Evolutionary conservation across 2,888 invertebrate genomes (phyloP).

Genomic region (Lasioglossum morio): DNA sequence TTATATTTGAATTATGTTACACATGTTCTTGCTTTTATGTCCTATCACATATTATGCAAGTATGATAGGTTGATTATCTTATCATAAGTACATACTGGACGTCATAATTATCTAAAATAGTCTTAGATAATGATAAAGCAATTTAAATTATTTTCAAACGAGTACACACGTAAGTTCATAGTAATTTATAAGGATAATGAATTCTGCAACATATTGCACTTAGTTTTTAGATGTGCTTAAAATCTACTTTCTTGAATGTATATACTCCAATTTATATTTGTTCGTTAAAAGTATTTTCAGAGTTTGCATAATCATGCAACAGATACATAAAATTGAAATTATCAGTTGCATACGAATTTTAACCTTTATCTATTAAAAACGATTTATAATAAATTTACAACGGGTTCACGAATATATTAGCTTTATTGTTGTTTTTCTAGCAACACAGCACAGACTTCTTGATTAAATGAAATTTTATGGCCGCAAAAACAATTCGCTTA

Average conservation of each 20-base stretch:
- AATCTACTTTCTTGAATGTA: neutral
- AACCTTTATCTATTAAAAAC: neutral
- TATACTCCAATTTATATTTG: neutral
- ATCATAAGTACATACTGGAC: neutral
- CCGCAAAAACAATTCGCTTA: neutral
- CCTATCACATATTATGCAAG: neutral
- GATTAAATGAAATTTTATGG: neutral
- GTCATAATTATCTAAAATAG: neutral
- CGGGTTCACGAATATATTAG: neutral
- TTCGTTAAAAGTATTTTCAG: neutral
- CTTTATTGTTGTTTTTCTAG: neutral
- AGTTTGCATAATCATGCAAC: neutral
- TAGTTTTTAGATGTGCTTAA: neutral
- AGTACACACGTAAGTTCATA: neutral
- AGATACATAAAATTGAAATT: neutral
- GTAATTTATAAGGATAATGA: neutral
- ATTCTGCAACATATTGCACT: neutral
- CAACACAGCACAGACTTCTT: neutral
- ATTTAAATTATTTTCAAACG: neutral
- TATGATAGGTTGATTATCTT: neutral
- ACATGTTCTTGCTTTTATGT: neutral
- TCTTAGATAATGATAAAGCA: neutral
- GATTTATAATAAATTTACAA: neutral
- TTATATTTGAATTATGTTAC: neutral
- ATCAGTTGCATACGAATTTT: neutral